Evolutionary conservation across 2,888 invertebrate genomes (phyloP), one percentile per base, ranked within the genome.

Genomic region (Acrobasis suavella): DNA sequence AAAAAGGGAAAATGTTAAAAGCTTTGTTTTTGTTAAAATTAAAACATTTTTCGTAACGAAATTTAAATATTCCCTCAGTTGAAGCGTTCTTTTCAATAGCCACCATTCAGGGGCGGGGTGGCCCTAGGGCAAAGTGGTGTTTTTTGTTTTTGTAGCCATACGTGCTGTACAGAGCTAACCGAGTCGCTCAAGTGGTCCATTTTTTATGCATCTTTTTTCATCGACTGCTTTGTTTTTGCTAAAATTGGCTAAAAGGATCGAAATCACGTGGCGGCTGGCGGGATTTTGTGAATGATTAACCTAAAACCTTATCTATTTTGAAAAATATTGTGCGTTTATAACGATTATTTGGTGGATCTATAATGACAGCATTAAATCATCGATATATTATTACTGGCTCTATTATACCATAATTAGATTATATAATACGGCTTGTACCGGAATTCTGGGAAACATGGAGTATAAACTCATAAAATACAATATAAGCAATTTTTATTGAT

Each of bases 31-130:
- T 52, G 50, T 15, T 39, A 50, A 17, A n/a, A 22, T 79, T 74
- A 72, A 81, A 74, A 73, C 75, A 76, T 78, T 80, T 70, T 67
- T 68, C 72, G 68, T 73, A 70, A 71, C 72, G 73, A 76, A 83
- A 80, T 84, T 86, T 80, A 80, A 89, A 86, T 84, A 83, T 79
- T 79, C 80, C 82, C 77, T 84, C 76, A 78, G 79, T 77, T 80
- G 85, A 89, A 86, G 79, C 82, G 77, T 83, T 82, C 82, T 81
- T 84, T 88, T 86, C 85, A 89, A 89, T 86, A 83, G 80, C 82
- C 82, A 79, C 81, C 76, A 74, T 46, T 46, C 74, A 77, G 78
- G 77, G 80, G 74, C 75, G 75, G 76, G 78, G 82, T 90, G 91
- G 91, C 89, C 85, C 72, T 72, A 75, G 80, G 84, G 90, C 91